These are phyloP conservation scores for Polyommatus icarus DNA, from an alignment of 2,888 invertebrate species.

Conservation along the genomic window DNA sequence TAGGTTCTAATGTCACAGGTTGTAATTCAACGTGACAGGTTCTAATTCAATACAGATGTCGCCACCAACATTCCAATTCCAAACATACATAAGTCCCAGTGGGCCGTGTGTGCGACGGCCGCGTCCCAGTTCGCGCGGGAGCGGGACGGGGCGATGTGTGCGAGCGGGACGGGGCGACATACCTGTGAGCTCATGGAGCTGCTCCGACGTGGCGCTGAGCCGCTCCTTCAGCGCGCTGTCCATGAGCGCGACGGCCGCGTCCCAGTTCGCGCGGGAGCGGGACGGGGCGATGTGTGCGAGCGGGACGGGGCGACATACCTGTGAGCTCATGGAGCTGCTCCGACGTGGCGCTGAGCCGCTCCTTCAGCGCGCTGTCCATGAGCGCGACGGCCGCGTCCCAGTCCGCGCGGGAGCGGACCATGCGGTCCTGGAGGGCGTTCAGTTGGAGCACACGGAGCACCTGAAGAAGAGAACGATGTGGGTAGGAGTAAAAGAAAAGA, in stretches of 20 bases:
- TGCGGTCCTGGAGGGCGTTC: conserved; percentile 90
- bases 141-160: not conserved
- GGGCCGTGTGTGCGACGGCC: conserved; percentile 94
- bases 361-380: conserved; percentile 90
- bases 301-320: conserved; percentile 45
- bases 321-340: conserved; percentile 84
- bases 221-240: conserved; percentile 90
- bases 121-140: conserved; percentile 87
- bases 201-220: conserved; percentile 83
- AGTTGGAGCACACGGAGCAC: conserved; percentile 96
- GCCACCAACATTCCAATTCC: too few species aligned
- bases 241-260: conserved; percentile 94
- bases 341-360: conserved; percentile 86
- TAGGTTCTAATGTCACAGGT: too few species aligned
- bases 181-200: conserved; percentile 84
- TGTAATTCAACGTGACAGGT: too few species aligned
- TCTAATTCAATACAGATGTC: too few species aligned
- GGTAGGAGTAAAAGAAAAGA: too few species aligned
- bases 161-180: not conserved
- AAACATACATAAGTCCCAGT: too few species aligned
- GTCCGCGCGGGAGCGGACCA: conserved; percentile 63
- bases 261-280: conserved; percentile 83
- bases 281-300: conserved; percentile 3
- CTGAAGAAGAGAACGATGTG: conserved; percentile 60
- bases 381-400: conserved; percentile 97